Evolutionary conservation across 2,888 invertebrate species (phyloP).

Genomic region (Lepidocyrtinus sp.): DNA sequence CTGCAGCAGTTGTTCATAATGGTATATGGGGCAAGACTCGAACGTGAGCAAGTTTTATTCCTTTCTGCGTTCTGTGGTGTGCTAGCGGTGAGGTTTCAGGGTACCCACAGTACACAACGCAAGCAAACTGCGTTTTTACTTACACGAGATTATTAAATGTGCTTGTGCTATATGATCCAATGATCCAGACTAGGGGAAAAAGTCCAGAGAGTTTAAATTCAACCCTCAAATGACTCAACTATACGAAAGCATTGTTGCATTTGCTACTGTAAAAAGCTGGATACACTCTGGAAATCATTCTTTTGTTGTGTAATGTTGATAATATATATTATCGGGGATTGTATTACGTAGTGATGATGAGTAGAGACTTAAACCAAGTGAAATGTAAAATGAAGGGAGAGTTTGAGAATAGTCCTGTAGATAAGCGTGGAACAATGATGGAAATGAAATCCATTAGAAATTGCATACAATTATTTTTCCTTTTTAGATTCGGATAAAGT

Average conservation of each 20-base stretch:
- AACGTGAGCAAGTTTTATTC: slow-evolving; percentile 21
- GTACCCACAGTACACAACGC: slow-evolving; percentile 59
- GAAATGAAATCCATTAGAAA: slow-evolving; percentile 11
- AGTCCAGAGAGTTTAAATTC: too few relatives aligned
- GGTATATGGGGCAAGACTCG: neutral
- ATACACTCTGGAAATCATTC: too few relatives aligned
- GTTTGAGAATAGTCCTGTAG: neutral
- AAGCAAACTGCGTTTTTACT: slow-evolving; percentile 3
- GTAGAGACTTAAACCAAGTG: neutral
- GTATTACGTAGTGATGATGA: neutral
- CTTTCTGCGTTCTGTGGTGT: slow-evolving; percentile 50
- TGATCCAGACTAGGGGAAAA: neutral
- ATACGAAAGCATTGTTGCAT: too few relatives aligned
- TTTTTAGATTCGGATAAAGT: neutral
- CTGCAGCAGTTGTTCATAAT: neutral
- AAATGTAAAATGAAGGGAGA: neutral
- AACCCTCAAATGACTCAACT: too few relatives aligned
- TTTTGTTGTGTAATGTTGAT: neutral
- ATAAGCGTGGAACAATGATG: slow-evolving; percentile 1
- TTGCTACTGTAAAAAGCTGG: too few relatives aligned
- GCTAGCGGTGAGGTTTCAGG: slow-evolving; percentile 57
- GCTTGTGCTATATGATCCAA: neutral
- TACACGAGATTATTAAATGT: neutral
- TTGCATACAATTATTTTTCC: slow-evolving; percentile 7
- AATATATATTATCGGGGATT: too few relatives aligned